A percentile compares a stretch with the other conserved stretches of the same genome.
Evolutionary conservation across 92 coral and sea anemone species (phyloP).

Genomic region (Metridium senile): DNA sequence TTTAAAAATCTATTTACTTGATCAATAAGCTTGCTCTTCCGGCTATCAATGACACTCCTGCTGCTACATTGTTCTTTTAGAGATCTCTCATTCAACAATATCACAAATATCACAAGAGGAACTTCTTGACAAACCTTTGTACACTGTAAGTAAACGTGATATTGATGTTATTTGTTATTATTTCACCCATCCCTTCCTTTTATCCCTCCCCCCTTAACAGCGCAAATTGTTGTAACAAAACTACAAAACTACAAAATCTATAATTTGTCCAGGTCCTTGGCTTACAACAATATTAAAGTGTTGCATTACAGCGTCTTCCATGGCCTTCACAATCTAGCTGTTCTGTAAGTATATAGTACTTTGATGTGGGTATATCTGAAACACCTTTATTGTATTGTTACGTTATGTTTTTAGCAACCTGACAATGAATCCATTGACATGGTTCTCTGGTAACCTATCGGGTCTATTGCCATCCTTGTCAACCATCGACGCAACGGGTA

Average conservation of each 20-base stretch:
- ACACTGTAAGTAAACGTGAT: not conserved
- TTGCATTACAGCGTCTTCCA: not conserved
- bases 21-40: no score
- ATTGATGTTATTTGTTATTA: not conserved
- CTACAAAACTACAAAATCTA: no score
- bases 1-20: no score
- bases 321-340: not conserved
- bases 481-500: slow-evolving; percentile 28
- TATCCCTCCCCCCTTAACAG: no score
- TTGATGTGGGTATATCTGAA: not conserved
- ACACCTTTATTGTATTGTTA: no score
- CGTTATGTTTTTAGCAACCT: not conserved
- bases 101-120: not conserved
- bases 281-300: not conserved
- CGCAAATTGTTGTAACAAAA: no score
- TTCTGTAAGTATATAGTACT: not conserved
- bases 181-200: no score
- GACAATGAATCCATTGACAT: not conserved
- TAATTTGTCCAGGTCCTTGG: not conserved
- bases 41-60: no score
- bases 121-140: not conserved
- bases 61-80: no score
- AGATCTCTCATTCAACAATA: not conserved
- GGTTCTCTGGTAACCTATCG: slow-evolving; percentile 19
- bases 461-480: slow-evolving; percentile 16